phyloP scores from a whole-genome alignment of 2,888 invertebrate genomes.

The Neuroscelio doddi region DNA sequence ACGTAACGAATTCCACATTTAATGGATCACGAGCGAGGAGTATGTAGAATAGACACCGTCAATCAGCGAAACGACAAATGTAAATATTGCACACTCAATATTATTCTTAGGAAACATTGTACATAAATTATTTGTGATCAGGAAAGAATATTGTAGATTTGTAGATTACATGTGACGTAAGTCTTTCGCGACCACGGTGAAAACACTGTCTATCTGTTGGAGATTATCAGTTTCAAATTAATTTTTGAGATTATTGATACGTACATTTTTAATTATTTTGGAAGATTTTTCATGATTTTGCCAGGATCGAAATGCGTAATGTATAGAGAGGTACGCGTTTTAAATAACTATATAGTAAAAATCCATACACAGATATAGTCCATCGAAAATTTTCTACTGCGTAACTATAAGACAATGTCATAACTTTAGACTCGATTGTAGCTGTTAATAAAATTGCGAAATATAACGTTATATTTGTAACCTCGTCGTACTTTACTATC shows the following conservation, averaged over 20 bases:
- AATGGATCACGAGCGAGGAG: conserved; percentile 14
- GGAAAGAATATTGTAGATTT: conserved; percentile 48
- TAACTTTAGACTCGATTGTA: conserved; percentile 51
- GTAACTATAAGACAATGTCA: conserved; percentile 47
- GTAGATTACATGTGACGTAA: conserved; percentile 49
- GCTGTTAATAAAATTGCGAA: conserved; percentile 35
- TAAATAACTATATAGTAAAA: neutral
- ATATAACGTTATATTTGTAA: conserved; percentile 48
- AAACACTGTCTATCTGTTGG: conserved; percentile 40
- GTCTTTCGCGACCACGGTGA: no score
- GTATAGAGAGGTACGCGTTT: conserved; percentile 46
- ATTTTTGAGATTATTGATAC: conserved; percentile 5
- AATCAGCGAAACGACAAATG: conserved; percentile 30
- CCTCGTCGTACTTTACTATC: conserved; percentile 44
- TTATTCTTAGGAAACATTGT: conserved; percentile 46
- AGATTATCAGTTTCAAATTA: conserved; percentile 29
- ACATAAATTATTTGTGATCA: conserved; percentile 50
- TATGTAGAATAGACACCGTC: conserved; percentile 47
- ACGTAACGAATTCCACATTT: neutral
- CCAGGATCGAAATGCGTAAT: conserved; percentile 38
- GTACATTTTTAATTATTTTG: no score
- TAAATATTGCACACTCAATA: conserved; percentile 50
- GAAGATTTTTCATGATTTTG: no score
- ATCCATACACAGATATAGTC: conserved; percentile 18
- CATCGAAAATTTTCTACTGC: conserved; percentile 51